A percentile compares a stretch with the other conserved stretches of the same genome.
These are phyloP conservation scores for Cryptoblepharus egeriae DNA, from an alignment of 2,797 vertebrate species.

Conservation along the genomic window DNA sequence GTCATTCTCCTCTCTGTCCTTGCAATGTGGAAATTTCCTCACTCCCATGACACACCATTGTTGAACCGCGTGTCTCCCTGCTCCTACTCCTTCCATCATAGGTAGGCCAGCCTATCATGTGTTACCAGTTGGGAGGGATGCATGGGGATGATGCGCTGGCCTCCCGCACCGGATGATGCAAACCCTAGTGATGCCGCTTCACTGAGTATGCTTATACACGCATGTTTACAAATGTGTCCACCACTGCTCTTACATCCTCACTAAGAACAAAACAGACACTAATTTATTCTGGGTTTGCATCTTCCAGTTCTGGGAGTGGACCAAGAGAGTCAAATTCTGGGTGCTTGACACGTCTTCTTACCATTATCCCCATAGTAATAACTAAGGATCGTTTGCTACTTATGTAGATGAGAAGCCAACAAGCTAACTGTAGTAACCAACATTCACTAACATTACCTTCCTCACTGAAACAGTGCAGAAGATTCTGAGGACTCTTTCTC, in stretches of 20 bases:
- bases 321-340: neutral
- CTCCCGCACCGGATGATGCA: no score
- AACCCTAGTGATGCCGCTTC: no score
- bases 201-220: neutral
- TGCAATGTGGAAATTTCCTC: neutral
- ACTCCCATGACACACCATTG: no score
- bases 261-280: neutral
- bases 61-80: neutral
- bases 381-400: neutral
- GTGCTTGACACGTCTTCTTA: neutral
- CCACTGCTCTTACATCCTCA: neutral
- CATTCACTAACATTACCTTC: neutral
- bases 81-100: no score
- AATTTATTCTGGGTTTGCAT: neutral
- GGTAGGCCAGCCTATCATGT: no score
- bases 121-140: no score
- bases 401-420: neutral
- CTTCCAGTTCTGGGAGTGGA: neutral
- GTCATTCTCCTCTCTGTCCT: no score
- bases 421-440: neutral
- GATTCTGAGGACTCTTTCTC: neutral
- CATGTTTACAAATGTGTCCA: no score
- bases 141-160: no score
- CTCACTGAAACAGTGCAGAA: neutral
- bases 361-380: neutral